Evolutionary conservation across 2,888 invertebrate species (phyloP).

Genomic region (Drosophila birchii): DNA sequence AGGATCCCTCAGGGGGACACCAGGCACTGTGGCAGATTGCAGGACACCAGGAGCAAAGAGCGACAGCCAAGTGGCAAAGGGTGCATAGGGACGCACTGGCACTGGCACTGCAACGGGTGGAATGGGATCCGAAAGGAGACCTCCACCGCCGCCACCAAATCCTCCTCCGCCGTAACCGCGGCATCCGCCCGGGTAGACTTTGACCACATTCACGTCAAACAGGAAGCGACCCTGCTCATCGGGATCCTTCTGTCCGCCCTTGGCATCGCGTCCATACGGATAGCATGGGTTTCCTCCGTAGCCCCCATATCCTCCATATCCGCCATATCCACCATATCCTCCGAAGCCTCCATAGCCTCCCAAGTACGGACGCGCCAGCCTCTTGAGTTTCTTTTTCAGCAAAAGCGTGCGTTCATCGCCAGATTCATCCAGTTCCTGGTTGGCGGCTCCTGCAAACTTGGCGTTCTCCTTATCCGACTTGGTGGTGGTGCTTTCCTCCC

Average conservation of each 20-base stretch:
- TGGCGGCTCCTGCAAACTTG: constrained; percentile 80
- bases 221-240: constrained; percentile 82
- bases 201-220: constrained; percentile 83
- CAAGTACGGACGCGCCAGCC: constrained; percentile 50
- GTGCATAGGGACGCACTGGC: constrained; percentile 69
- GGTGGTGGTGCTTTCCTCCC: constrained; percentile 42
- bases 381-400: constrained; percentile 67
- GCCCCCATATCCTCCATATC: constrained; percentile 59
- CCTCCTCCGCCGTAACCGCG: constrained; percentile 65
- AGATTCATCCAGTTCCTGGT: constrained; percentile 77
- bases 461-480: constrained; percentile 77
- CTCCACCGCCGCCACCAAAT: constrained; percentile 55
- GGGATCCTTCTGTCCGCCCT: constrained; percentile 54
- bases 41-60: constrained; percentile 81
- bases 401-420: constrained; percentile 62
- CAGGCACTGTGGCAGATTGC: constrained; percentile 67
- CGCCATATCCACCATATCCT: constrained; percentile 53
- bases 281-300: constrained; percentile 60
- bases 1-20: constrained; percentile 39
- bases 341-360: constrained; percentile 39
- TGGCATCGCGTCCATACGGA: constrained; percentile 71
- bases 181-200: constrained; percentile 70
- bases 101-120: constrained; percentile 60
- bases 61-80: constrained; percentile 76
- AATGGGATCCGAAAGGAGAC: constrained; percentile 72